phyloP scores from a whole-genome alignment of 2,888 invertebrate species.

The Tachina fera region DNA sequence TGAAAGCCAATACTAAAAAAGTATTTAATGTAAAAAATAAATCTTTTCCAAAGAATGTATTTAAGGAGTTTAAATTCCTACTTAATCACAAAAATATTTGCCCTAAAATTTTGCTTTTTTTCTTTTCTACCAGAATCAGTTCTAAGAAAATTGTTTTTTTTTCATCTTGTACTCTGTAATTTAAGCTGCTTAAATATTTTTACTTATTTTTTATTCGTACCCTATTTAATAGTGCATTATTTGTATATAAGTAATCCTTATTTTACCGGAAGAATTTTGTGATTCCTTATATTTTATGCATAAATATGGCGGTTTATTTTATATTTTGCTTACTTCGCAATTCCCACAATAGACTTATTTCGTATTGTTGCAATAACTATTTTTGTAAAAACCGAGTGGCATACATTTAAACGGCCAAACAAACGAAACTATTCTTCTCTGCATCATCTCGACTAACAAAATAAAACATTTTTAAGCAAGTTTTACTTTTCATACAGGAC shows the following conservation, averaged over 20 bases:
- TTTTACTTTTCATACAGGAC: constrained; percentile 12
- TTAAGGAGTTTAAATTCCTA: too few relatives aligned
- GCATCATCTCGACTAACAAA: constrained; percentile 13
- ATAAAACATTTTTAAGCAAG: constrained; percentile 34
- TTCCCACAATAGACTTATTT: constrained; percentile 25
- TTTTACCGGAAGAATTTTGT: constrained; percentile 48
- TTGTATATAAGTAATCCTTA: constrained; percentile 3
- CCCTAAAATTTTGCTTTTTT: too few relatives aligned
- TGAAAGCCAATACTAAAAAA: too few relatives aligned
- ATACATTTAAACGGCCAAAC: constrained; percentile 38
- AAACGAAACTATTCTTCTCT: constrained; percentile 15
- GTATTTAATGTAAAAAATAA: too few relatives aligned
- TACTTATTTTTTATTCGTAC: not conserved
- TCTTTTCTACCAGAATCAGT: too few relatives aligned
- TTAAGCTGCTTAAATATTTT: too few relatives aligned
- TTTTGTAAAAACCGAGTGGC: constrained; percentile 28
- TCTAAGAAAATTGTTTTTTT: too few relatives aligned
- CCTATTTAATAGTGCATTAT: not conserved
- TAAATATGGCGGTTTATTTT: constrained; percentile 28
- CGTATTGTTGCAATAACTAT: constrained; percentile 18
- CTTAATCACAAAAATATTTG: too few relatives aligned
- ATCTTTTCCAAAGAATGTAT: too few relatives aligned
- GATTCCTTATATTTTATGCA: constrained; percentile 16
- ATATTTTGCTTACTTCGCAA: not conserved
- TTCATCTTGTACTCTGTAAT: too few relatives aligned